Base-by-base conservation (phyloP, 2,888 invertebrate genomes). In the Apamea crenata region DNA sequence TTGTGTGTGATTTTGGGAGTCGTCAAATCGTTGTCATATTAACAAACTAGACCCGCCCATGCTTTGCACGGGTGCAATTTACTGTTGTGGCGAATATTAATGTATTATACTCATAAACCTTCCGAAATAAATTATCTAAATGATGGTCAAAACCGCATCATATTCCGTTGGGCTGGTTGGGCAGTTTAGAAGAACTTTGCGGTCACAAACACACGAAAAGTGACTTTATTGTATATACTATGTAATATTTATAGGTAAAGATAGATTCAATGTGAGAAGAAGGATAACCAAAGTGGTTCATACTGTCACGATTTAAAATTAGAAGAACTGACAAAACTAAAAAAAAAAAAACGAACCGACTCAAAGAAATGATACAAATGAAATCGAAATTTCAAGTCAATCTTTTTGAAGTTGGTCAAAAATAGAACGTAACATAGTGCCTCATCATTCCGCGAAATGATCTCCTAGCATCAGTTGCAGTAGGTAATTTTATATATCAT, bases 361-460 rank as follows among this genome's bases (percentile, higher is more conserved):
- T 4, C 0, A 29, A 56, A 56, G 18, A 65, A 66, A 8, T 25
- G 7, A 47, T 56, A 50, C 16, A 32, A 65, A 66, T 67, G 16
- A 66, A 66, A 82, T 59, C 36, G n/a, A 59, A 53, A 53, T 36
- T 16, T n/a, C n/a, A 61, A 61, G 3, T 59, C 68, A 66, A 83
- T 70, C 59, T 44, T 29, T 74, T 53, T 12, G 8, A 63, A 63
- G 36, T 21, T 12, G 1, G 1, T n/a, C 16, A 18, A 77, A 69
- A 83, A 82, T 70, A 83, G 77, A 80, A 56, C 29, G 44, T 8
- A 32, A 59, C 6, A 59, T 53, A 67, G 0, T 67, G 82, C 80
- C 21, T 32, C 14, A 65, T 82, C 82, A 82, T 84, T 53, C 14
- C 5, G 25, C 12, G 50, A 73, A 82, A 82, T 73, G 59, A 82